Percentiles rank a stretch among this genome's conserved stretches.
Evolutionary conservation across 2,797 vertebrate species (phyloP).

Genomic region (Bradypodion ventrale): DNA sequence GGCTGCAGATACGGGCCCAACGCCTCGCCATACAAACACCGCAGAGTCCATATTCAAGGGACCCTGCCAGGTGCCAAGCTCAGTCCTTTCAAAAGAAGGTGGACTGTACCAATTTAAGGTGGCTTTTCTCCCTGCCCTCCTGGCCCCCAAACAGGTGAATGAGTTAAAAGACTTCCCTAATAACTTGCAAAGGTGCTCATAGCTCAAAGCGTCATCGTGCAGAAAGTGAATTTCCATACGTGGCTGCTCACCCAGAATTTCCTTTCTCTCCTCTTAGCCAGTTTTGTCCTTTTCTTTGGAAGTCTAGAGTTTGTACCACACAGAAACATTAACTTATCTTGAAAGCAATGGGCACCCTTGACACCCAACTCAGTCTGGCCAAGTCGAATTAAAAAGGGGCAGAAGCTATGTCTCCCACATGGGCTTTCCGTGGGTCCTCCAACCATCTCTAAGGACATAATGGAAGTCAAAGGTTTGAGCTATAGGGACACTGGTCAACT

Average conservation of each 20-base stretch:
- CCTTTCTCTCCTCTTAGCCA: no score
- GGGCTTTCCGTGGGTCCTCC: not conserved
- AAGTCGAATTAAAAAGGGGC: no score
- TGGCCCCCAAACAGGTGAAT: not conserved
- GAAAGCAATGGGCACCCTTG: not conserved
- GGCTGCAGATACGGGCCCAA: not conserved
- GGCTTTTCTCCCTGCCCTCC: not conserved
- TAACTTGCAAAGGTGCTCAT: not conserved
- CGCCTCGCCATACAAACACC: not conserved
- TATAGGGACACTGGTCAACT: not conserved
- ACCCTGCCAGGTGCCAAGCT: not conserved
- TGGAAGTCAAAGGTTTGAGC: not conserved
- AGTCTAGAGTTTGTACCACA: not conserved
- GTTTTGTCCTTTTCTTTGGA: not conserved
- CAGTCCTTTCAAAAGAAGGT: not conserved
- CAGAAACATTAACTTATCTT: not conserved
- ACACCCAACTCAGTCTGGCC: no score
- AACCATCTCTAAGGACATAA: not conserved
- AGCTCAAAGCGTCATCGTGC: not conserved
- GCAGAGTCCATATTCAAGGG: not conserved
- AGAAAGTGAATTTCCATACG: not conserved
- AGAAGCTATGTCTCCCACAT: not conserved
- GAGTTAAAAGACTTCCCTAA: not conserved
- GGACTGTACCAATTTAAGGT: not conserved
- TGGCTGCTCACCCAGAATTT: not conserved